These are phyloP conservation scores for Coreius guichenoti DNA, from an alignment of 2,797 vertebrate genomes.

Conservation along the genomic window DNA sequence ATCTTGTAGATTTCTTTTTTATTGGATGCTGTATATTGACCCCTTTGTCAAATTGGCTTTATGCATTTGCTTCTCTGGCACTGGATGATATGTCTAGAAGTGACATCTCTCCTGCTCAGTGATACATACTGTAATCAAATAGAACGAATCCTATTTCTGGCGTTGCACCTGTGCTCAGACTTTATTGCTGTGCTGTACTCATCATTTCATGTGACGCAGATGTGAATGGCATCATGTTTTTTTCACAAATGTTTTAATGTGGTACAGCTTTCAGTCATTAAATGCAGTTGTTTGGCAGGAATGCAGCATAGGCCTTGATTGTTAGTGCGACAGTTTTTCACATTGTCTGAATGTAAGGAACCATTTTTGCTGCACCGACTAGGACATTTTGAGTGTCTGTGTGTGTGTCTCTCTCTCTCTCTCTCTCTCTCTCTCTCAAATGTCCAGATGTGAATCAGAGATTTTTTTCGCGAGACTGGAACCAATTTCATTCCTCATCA, in stretches of 20 bases:
- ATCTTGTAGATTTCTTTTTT: constrained; percentile 56
- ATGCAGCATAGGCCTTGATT: constrained; percentile 36
- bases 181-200: constrained; percentile 56
- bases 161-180: constrained; percentile 59
- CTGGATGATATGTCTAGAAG: constrained; percentile 55
- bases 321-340: constrained; percentile 26
- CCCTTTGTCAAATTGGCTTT: constrained; percentile 62
- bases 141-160: constrained; percentile 60
- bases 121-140: constrained; percentile 59
- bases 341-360: constrained; percentile 23
- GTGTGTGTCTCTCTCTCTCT: constrained; percentile 47
- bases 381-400: constrained; percentile 25
- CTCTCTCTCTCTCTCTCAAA: constrained; percentile 53
- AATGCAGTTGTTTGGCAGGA: constrained; percentile 44
- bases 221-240: constrained; percentile 50
- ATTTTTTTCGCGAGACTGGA: constrained; percentile 58
- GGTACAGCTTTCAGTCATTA: constrained; percentile 42
- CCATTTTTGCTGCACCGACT: constrained; percentile 32
- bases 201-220: constrained; percentile 55
- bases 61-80: constrained; percentile 50
- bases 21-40: constrained; percentile 54
- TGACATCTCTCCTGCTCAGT: constrained; percentile 58
- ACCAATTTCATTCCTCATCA: constrained; percentile 70
- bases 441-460: constrained; percentile 64
- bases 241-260: constrained; percentile 45